Evolutionary conservation across 2,797 vertebrate species (phyloP), one percentile per base, ranked within the genome.

Genomic region (Gorsachius magnificus): DNA sequence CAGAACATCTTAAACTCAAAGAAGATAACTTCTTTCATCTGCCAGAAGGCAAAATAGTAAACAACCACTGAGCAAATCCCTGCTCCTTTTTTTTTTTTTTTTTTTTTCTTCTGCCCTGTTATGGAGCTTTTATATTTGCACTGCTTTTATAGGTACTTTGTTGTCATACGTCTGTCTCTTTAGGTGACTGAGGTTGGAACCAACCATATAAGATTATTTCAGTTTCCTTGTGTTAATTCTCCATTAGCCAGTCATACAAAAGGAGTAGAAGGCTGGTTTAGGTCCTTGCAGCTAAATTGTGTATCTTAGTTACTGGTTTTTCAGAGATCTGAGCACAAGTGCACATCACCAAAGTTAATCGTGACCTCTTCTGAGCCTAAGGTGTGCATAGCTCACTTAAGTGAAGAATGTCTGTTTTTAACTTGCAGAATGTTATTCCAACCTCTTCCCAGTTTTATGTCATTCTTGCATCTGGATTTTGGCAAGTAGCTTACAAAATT

Each of bases 1-100:
- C 99, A 56, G 99, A 99, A 95, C 98, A 99, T 90, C 96, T 98
- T 87, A 99, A 99, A 97, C 95, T 99, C 82, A 99, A 98, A 97
- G 98, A 99, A 13, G 98, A 99, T 90, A 99, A 98, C 96, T 99
- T 99, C 97, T 99, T 99, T 97, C 98, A 96, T 72, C 96, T 97
- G 8, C 70, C 97, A 6, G 97, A 98, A 92, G 96, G 97, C 95
- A 98, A 98, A 95, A 98, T 98, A 95, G 96, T 98, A 80, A 99
- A 99, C 41, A 98, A 98, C 68, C 98, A 98, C 97, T 99, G 97
- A 99, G 96, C 71, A 92, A 96, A 90, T 43, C 10, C 60, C 13
- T 70, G 38, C 64, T 46, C 72, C 15, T 15, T 57, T 21, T 46
- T 75, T 7, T 22, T 9, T 28, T 46, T 75, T 7, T 38, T 38